These are phyloP conservation scores for Dolichoris vasculosae DNA, from an alignment of 1,140 invertebrate genomes.

Conservation along the genomic window DNA sequence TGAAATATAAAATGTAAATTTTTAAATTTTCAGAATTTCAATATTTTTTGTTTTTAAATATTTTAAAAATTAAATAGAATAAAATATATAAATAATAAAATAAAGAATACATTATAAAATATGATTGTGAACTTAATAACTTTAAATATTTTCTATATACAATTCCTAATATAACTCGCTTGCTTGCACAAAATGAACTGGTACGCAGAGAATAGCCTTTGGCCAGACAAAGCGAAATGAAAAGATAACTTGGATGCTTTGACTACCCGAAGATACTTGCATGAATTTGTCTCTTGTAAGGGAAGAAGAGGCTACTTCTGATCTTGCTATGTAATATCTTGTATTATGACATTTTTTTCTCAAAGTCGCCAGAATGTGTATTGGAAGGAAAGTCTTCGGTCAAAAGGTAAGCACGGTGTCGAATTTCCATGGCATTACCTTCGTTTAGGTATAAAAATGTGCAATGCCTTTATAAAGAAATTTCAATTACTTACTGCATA, in stretches of 20 bases:
- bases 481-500: not conserved
- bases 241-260: conserved; percentile 73
- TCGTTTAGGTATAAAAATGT: too few species aligned
- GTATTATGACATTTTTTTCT: conserved; percentile 49
- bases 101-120: too few species aligned
- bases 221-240: conserved; percentile 71
- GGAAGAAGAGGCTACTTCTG: conserved; percentile 31
- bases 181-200: conserved; percentile 27
- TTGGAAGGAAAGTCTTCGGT: conserved; percentile 26
- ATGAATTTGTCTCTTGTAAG: conserved; percentile 23
- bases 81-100: too few species aligned
- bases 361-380: conserved; percentile 23
- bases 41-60: too few species aligned
- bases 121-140: too few species aligned
- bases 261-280: conserved; percentile 56
- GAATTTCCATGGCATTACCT: conserved; percentile 57
- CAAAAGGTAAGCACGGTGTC: conserved; percentile 59
- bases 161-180: not conserved
- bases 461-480: not conserved
- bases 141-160: too few species aligned
- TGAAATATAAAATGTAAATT: too few species aligned
- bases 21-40: too few species aligned
- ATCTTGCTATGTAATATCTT: conserved; percentile 40
- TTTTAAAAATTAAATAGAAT: too few species aligned
- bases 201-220: conserved; percentile 7